Evolutionary conservation across 2,797 vertebrate species (phyloP).

Genomic region (Tolypeutes matacus): DNA sequence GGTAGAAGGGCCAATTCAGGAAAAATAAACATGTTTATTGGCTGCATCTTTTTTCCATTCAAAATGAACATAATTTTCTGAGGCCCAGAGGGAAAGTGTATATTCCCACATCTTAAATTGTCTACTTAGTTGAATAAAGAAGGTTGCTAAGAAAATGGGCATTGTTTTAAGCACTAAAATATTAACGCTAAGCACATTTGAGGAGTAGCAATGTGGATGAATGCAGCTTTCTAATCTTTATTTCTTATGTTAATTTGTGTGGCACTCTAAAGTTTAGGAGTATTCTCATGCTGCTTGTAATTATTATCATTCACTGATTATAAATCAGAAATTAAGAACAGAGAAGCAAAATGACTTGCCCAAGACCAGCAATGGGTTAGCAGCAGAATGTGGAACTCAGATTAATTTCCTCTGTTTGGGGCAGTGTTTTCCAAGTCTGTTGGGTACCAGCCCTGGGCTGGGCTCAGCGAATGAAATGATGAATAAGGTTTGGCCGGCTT

Average conservation of each 20-base stretch:
- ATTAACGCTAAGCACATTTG: background rate
- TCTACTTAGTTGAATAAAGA: conserved; percentile 36
- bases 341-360: background rate
- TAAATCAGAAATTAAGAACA: background rate
- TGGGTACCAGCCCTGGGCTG: too few relatives aligned
- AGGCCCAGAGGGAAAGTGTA: background rate
- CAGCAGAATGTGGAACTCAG: background rate
- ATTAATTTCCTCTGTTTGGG: background rate
- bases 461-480: background rate
- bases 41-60: conserved; percentile 39
- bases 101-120: background rate
- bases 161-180: conserved; percentile 43
- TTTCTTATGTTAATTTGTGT: background rate
- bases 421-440: background rate
- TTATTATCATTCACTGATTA: background rate
- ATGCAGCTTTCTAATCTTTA: background rate
- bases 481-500: background rate
- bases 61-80: conserved; percentile 45
- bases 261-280: background rate
- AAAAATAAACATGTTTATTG: conserved; percentile 34
- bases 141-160: background rate
- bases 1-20: conserved; percentile 17
- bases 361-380: background rate
- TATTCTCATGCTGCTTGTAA: background rate
- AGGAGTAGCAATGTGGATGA: background rate